Base-by-base conservation (phyloP, 1,140 invertebrate species). In the Psix sp. region DNA sequence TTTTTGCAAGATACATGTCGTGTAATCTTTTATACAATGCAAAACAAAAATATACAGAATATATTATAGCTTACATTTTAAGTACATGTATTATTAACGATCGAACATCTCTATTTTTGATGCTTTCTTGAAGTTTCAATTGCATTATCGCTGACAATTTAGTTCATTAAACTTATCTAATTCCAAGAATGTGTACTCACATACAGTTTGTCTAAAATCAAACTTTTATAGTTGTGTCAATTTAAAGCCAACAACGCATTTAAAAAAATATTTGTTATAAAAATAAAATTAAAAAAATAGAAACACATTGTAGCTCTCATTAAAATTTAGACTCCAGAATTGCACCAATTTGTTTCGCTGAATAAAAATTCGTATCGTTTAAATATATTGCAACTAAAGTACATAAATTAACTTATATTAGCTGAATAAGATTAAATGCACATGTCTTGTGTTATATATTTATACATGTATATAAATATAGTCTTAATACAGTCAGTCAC, bases 21-120 rank as follows among this genome's bases (percentile, higher is more conserved):
- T 42, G 29, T 42, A 15, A 24, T 48, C 13, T 6, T 70, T 57
- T 62, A 71, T 71, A 63, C 59, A 63, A 72, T 26, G 59, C 24
- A 40, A 66, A 60, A 72, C 33, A n/a, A 59, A 72, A 65, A 56
- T 65, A 66, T 73, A 73, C 70, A 73, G 33, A 65, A 60, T 66
- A 65, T 60, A 54, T 59, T 52, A 66, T 73, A 66, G 35, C 54
- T 73, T 73, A 73, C 18, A 52, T 21, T 54, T 73, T 73, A 73
- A 73, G 68, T 73, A 73, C 68, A 73, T 66, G 29, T 59, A 65
- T 46, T 39, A 26, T 63, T 57, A 33, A 57, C 26, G 59, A 72
- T 63, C 67, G 57, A 71, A 63, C 67, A 43, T 63, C 10, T 63
- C 49, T 57, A 54, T 59, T 46, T 56, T 56, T 71, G 17, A 42